A percentile compares a stretch with the other conserved stretches of the same genome.
These are phyloP conservation scores for Beroe forskalii DNA, from an alignment of 37 sponge, comb jelly and placozoan species.

Conservation along the genomic window DNA sequence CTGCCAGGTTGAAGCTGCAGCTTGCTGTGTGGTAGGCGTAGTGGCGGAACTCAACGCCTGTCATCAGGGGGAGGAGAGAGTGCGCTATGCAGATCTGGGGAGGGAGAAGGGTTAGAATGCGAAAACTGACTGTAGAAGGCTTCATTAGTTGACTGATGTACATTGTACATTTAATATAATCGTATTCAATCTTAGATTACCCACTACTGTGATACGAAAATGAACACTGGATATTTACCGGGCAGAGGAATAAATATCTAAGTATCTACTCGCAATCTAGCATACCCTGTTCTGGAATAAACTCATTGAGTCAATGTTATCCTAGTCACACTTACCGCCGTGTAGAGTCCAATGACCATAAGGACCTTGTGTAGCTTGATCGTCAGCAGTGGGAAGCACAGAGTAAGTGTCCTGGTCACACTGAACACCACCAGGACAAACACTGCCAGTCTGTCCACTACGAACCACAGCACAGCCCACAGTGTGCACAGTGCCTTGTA, in stretches of 20 bases:
- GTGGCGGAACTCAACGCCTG: neutral
- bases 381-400: neutral
- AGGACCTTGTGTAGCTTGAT: neutral
- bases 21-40: neutral
- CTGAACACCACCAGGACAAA: constrained; percentile 13
- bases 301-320: too few relatives aligned
- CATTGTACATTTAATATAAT: too few relatives aligned
- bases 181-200: too few relatives aligned
- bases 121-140: too few relatives aligned
- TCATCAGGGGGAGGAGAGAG: neutral
- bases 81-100: neutral
- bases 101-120: too few relatives aligned
- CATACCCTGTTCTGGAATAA: too few relatives aligned
- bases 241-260: too few relatives aligned
- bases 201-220: too few relatives aligned
- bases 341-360: neutral
- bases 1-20: neutral
- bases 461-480: constrained; percentile 2
- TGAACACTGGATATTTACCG: too few relatives aligned
- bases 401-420: neutral
- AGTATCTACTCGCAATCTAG: too few relatives aligned
- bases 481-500: neutral
- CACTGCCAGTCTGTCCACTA: neutral
- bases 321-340: neutral
- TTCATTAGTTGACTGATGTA: too few relatives aligned